Percentiles rank a stretch among this genome's conserved stretches.
phyloP scores from a whole-genome alignment of 2,888 invertebrate genomes.

The Nasonovia ribisnigri region DNA sequence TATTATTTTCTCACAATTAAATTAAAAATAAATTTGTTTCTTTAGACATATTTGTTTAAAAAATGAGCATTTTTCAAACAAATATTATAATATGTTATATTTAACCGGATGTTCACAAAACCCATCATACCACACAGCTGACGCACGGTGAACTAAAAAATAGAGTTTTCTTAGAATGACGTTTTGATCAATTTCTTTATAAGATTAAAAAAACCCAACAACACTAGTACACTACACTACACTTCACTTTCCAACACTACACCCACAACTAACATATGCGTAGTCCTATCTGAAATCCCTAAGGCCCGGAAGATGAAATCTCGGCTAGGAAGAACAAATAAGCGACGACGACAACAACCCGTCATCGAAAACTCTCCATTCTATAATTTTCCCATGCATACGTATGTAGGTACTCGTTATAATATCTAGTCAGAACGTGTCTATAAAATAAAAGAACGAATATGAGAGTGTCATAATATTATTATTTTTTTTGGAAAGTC shows the following conservation, averaged over 20 bases:
- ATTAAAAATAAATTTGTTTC: neutral
- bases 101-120: neutral
- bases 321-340: conserved; percentile 4
- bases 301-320: neutral
- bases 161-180: neutral
- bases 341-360: neutral
- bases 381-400: neutral
- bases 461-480: neutral
- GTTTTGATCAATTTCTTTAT: neutral
- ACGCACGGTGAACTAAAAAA: neutral
- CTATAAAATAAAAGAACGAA: neutral
- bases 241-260: neutral
- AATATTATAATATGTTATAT: neutral
- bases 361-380: neutral
- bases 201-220: neutral
- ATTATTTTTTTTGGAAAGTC: neutral
- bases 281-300: neutral
- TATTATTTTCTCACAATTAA: neutral
- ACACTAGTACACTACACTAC: neutral
- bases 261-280: neutral
- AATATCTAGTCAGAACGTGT: neutral
- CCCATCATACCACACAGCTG: neutral
- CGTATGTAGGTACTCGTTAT: neutral
- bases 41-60: neutral
- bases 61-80: neutral